A percentile compares a stretch with the other conserved stretches of the same genome.
These are phyloP conservation scores for Cylindroiulus punctatus DNA, from an alignment of 2,888 invertebrate species.

Conservation along the genomic window DNA sequence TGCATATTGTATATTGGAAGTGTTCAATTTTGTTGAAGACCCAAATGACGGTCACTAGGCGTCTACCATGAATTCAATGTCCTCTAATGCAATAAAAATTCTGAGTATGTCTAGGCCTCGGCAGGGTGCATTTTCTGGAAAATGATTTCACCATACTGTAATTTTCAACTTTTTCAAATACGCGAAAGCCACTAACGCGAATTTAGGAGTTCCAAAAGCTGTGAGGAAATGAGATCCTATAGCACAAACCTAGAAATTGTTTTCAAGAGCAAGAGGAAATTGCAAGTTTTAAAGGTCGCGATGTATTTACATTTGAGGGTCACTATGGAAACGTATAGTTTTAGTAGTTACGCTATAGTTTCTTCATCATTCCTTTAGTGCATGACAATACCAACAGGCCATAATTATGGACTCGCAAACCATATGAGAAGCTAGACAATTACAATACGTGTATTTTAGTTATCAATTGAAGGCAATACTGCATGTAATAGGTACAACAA, in stretches of 20 bases:
- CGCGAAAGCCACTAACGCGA: no score
- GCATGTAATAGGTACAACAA: no score
- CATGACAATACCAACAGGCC: no score
- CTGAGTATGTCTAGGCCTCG: background rate
- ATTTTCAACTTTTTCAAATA: background rate
- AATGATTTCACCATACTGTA: background rate
- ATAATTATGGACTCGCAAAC: no score
- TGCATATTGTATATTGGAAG: no score
- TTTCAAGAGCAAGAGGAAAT: constrained; percentile 30
- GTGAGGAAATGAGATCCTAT: background rate
- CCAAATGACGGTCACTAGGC: no score
- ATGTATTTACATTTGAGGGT: background rate
- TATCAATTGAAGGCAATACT: no score
- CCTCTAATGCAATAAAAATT: background rate
- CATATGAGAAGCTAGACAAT: no score
- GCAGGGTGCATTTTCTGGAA: background rate
- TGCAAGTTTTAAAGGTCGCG: background rate
- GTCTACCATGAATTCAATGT: no score
- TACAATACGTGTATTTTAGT: no score
- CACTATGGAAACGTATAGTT: background rate
- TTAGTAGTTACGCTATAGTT: background rate
- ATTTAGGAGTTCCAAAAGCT: background rate
- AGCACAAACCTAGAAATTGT: constrained; percentile 2
- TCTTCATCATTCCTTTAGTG: background rate
- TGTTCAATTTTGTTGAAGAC: no score